phyloP scores from a whole-genome alignment of 1,140 invertebrate genomes.

The Drosophila parabipectinata region DNA sequence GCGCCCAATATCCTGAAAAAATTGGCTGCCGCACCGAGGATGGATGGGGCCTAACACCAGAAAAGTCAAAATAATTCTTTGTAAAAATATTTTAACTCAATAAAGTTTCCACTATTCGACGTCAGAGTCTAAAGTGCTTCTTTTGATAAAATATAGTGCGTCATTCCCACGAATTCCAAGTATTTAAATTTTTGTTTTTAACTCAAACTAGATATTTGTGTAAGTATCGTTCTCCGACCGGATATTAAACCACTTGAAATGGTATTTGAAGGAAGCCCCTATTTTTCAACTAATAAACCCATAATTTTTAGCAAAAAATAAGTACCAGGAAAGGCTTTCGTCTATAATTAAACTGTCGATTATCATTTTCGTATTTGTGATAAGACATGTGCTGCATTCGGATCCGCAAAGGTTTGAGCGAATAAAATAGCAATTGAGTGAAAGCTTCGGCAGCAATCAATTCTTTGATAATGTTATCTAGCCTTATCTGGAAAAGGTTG shows the following conservation, averaged over 20 bases:
- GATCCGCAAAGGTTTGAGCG: constrained; percentile 2
- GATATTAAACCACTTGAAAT: background rate
- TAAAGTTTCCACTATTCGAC: constrained; percentile 1
- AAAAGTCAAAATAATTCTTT: background rate
- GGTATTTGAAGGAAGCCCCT: background rate
- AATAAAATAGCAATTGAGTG: constrained; percentile 24
- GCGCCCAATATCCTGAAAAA: constrained; percentile 27
- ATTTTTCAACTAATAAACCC: background rate
- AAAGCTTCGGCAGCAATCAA: constrained; percentile 54
- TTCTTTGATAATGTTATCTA: constrained; percentile 68
- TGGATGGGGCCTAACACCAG: constrained; percentile 36
- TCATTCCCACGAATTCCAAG: background rate
- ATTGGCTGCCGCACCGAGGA: constrained; percentile 47
- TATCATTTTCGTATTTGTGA: constrained; percentile 1
- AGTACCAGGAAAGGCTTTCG: too few species aligned
- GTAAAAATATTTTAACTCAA: background rate
- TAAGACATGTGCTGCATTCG: constrained; percentile 1
- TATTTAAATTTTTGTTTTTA: background rate
- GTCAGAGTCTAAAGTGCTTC: constrained; percentile 19
- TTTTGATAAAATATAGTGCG: background rate
- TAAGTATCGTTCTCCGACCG: background rate
- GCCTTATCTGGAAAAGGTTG: constrained; percentile 20
- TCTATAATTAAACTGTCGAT: background rate
- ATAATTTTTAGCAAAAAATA: too few species aligned
- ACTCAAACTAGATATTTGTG: background rate